phyloP scores from a whole-genome alignment of 2,797 vertebrate genomes.

The Gadopsis marmoratus region DNA sequence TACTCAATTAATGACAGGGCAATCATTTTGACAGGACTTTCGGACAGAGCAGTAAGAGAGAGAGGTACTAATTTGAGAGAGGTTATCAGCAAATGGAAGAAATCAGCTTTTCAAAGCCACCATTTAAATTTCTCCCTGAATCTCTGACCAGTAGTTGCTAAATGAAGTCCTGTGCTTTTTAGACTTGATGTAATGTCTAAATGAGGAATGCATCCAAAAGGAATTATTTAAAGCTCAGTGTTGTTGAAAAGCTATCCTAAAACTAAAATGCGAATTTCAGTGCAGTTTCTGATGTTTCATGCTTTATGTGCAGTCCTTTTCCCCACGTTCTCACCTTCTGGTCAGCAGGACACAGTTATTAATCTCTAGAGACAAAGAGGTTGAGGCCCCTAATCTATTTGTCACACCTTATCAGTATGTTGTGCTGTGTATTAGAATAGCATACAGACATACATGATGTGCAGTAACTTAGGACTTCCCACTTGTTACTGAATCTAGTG shows the following conservation, averaged over 20 bases:
- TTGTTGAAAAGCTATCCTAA: not conserved
- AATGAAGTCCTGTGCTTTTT: not conserved
- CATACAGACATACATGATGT: not conserved
- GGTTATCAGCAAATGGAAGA: constrained; percentile 24
- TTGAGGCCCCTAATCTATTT: constrained; percentile 31
- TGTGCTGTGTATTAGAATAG: constrained; percentile 4
- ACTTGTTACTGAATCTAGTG: constrained; percentile 33
- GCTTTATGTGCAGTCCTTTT: constrained; percentile 3
- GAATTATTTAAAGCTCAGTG: constrained; percentile 19
- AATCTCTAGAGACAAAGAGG: constrained; percentile 26
- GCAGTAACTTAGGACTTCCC: not conserved
- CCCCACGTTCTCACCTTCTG: constrained; percentile 7
- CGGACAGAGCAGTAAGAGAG: constrained; percentile 3
- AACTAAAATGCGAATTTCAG: constrained; percentile 11
- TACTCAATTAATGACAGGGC: constrained; percentile 34
- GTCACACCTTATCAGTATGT: constrained; percentile 17
- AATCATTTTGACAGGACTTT: constrained; percentile 51
- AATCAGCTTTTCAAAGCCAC: constrained; percentile 5
- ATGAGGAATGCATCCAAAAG: not conserved
- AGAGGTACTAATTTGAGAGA: constrained; percentile 19
- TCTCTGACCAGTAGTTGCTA: not conserved
- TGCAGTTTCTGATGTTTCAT: constrained; percentile 12
- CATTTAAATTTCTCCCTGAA: constrained; percentile 10
- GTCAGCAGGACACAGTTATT: constrained; percentile 11
- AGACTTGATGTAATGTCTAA: constrained; percentile 2